These are phyloP conservation scores for Hemistola chrysoprasaria DNA, from an alignment of 2,888 invertebrate species.

Conservation along the genomic window DNA sequence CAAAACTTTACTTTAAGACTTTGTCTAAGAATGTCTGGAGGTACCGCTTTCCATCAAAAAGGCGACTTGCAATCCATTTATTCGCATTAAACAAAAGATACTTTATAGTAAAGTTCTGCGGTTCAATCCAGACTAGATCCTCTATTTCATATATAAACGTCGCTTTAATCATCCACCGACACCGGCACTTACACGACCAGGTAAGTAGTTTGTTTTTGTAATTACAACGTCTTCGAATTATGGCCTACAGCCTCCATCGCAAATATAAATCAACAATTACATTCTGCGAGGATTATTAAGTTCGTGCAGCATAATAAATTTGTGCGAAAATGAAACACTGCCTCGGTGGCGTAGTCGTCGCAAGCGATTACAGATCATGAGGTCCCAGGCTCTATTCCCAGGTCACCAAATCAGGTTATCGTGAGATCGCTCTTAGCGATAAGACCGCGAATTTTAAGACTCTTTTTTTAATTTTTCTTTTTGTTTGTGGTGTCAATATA, in stretches of 20 bases:
- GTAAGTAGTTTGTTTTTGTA: conserved; percentile 10
- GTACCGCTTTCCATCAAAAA: conserved; percentile 2
- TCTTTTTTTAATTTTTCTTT: too few relatives aligned
- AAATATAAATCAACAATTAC: conserved; percentile 13
- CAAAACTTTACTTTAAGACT: too few relatives aligned
- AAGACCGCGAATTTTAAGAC: too few relatives aligned
- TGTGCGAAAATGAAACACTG: too few relatives aligned
- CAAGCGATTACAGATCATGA: too few relatives aligned
- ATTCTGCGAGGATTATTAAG: conserved; percentile 26
- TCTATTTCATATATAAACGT: conserved; percentile 3
- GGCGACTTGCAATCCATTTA: conserved; percentile 7
- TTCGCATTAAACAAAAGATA: too few relatives aligned
- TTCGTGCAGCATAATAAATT: conserved; percentile 19
- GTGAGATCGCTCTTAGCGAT: too few relatives aligned
- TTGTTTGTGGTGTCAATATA: too few relatives aligned
- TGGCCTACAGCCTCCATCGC: conserved; percentile 4
- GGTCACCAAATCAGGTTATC: too few relatives aligned
- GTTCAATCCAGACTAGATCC: conserved; percentile 2
- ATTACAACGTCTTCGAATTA: conserved; percentile 13
- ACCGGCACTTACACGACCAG: conserved; percentile 1
- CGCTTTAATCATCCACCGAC: conserved; percentile 6
- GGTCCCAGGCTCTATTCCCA: too few relatives aligned
- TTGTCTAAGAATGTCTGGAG: too few relatives aligned
- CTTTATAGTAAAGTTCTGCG: background rate
- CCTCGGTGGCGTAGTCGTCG: too few relatives aligned